phyloP scores from a whole-genome alignment of 64 coral and sea anemone species.

The Exaiptasia diaphana region DNA sequence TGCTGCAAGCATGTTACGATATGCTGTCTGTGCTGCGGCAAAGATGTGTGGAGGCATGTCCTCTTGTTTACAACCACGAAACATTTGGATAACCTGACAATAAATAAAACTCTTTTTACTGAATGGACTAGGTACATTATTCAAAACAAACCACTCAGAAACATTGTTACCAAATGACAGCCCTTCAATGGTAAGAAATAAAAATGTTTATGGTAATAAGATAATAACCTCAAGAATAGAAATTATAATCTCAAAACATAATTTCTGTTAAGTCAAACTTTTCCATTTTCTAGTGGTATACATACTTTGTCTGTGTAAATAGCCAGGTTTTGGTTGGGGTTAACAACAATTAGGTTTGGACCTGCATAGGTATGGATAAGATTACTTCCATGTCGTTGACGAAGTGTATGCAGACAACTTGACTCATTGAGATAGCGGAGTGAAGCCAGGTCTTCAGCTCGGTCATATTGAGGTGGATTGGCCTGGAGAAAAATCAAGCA shows the following conservation, averaged over 20 bases:
- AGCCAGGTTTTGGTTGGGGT: slow-evolving; percentile 72
- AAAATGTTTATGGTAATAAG: too few relatives aligned
- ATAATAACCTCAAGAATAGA: too few relatives aligned
- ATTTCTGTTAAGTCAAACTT: too few relatives aligned
- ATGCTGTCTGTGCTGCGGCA: slow-evolving; percentile 83
- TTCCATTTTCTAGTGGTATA: too few relatives aligned
- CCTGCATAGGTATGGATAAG: slow-evolving; percentile 95
- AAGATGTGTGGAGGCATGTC: slow-evolving; percentile 99
- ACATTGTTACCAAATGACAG: too few relatives aligned
- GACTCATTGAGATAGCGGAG: slow-evolving; percentile 95
- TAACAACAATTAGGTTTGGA: slow-evolving; percentile 76
- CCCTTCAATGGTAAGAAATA: too few relatives aligned
- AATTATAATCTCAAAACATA: too few relatives aligned
- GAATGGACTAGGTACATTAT: too few relatives aligned
- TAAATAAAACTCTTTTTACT: background rate
- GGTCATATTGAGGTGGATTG: slow-evolving; percentile 92
- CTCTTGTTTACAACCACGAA: slow-evolving; percentile 98
- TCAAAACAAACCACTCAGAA: too few relatives aligned
- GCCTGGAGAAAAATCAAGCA: slow-evolving; percentile 51
- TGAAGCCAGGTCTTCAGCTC: slow-evolving; percentile 91
- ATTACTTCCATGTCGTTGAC: slow-evolving; percentile 96
- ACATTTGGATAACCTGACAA: slow-evolving; percentile 95
- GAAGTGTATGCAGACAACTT: slow-evolving; percentile 83
- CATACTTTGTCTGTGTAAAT: slow-evolving; percentile 88
- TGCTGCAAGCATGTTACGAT: slow-evolving; percentile 94